Conservation (phyloP, 2,797 vertebrate genomes). For the Phylloscopus collybita region DNA sequence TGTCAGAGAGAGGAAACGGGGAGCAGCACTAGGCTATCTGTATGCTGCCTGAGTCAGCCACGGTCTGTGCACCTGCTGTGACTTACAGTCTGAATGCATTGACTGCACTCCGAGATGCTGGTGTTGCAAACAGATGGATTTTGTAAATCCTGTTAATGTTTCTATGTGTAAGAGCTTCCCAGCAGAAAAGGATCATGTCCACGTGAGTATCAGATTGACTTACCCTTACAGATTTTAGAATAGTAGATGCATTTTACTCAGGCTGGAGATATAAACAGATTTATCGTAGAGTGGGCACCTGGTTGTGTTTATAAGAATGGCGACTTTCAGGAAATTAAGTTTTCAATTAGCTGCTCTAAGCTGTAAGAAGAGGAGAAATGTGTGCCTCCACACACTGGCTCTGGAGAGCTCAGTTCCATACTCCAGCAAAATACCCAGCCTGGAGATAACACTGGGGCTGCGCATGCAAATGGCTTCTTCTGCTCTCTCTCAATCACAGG, state of each 20-base stretch:
- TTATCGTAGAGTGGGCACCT: background rate
- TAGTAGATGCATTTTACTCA: background rate
- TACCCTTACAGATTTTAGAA: conserved; percentile 34
- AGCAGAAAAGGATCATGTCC: conserved; percentile 37
- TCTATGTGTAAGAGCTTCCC: conserved; percentile 37
- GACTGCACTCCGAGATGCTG: conserved; percentile 3
- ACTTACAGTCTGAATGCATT: conserved; percentile 12
- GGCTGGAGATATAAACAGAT: conserved; percentile 30
- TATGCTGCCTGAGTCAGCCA: background rate
- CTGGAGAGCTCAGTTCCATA: background rate
- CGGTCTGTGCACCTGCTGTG: conserved; percentile 41
- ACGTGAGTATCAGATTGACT: conserved; percentile 45
- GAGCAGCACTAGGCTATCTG: conserved; percentile 26
- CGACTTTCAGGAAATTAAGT: conserved; percentile 42
- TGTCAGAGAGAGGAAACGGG: background rate
- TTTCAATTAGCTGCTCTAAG: conserved; percentile 31
- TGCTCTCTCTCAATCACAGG: background rate
- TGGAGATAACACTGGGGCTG: background rate
- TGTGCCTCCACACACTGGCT: background rate
- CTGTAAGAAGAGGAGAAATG: background rate
- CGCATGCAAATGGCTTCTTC: background rate
- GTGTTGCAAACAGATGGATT: conserved; percentile 61
- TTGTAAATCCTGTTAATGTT: conserved; percentile 43
- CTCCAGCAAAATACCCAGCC: background rate
- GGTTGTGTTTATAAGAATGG: background rate